Evolutionary conservation across 2,113 vertebrate species (phyloP), one percentile per base, ranked within the genome.

Genomic region (Atractosteus spatula): DNA sequence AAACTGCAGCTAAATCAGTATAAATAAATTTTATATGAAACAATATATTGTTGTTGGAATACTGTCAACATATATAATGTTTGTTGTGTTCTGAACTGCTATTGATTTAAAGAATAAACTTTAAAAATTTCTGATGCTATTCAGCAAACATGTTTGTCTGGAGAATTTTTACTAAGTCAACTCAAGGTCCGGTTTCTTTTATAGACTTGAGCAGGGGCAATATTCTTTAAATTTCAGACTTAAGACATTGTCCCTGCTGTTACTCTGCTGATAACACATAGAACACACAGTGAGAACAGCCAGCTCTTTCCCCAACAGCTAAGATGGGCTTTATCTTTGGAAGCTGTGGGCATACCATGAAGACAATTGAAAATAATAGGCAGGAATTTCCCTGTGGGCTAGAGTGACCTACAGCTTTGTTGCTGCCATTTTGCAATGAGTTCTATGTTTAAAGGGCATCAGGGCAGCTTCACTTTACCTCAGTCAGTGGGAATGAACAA

Each of bases 321-420:
- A 14, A 12, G 17, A 7, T 10, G 47, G 10, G 47, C 10, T 51
- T 41, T 41, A 43, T 43, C 17, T 62, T 44, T 10, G 4, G 43
- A 54, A 0, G 29, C 14, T 44, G 7, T 8, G 8, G 45, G 12
- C 70, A 2, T 41, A 17, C 7, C 3, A 42, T 43, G 56, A 55
- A 3, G 42, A 59, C 55, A 62, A 41, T 55, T 17, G 57, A 47
- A 42, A 62, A 63, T 42, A 62, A 41, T 41, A 55, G 47, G 12
- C 8, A 69, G 29, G 59, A 54, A 73, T 61, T 55, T 63, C 56
- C 56, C 72, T 12, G 10, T 3, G 44, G 43, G 65, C 55, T 73
- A 47, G 43, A 16, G 45, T 0, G 57, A 62, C 43, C 66, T 54
- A 13, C 66, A 42, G 66, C 41, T 47, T 2, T 12, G 29, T 59